These are phyloP conservation scores for Ariolimax columbianus DNA, from an alignment of 2,888 invertebrate species.

Conservation along the genomic window DNA sequence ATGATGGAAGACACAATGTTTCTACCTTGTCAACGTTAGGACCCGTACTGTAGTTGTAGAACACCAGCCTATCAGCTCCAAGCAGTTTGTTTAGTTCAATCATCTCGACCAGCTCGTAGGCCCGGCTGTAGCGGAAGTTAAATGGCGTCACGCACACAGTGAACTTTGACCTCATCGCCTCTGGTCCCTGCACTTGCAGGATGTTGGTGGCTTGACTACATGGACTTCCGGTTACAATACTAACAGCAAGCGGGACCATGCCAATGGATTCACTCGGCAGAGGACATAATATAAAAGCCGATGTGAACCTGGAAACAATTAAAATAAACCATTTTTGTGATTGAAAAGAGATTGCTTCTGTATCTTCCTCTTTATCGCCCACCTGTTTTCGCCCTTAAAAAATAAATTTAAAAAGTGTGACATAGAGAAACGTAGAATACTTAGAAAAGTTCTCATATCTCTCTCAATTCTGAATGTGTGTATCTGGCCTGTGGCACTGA, in stretches of 20 bases:
- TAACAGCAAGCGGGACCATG: conserved; percentile 55
- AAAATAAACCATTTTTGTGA: not conserved
- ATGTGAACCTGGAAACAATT: conserved; percentile 57
- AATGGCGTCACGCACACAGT: conserved; percentile 69
- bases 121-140: conserved; percentile 63
- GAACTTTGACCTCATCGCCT: conserved; percentile 54
- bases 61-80: conserved; percentile 70
- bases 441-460: too few species aligned
- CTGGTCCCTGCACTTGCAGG: not conserved
- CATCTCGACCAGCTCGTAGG: conserved; percentile 74
- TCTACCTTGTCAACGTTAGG: not conserved
- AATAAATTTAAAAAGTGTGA: too few species aligned
- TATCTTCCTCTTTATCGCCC: too few species aligned
- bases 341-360: too few species aligned
- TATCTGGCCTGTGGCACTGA: too few species aligned
- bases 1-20: not conserved
- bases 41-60: conserved; percentile 65
- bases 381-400: too few species aligned
- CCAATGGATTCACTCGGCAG: conserved; percentile 51
- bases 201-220: conserved; percentile 10
- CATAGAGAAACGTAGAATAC: too few species aligned
- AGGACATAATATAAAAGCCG: conserved; percentile 56
- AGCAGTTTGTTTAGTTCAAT: conserved; percentile 73
- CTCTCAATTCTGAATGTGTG: too few species aligned
- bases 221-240: conserved; percentile 52